Evolutionary conservation across 2,113 vertebrate species (phyloP), one percentile per base, ranked within the genome.

Genomic region (Holacanthus passer): DNA sequence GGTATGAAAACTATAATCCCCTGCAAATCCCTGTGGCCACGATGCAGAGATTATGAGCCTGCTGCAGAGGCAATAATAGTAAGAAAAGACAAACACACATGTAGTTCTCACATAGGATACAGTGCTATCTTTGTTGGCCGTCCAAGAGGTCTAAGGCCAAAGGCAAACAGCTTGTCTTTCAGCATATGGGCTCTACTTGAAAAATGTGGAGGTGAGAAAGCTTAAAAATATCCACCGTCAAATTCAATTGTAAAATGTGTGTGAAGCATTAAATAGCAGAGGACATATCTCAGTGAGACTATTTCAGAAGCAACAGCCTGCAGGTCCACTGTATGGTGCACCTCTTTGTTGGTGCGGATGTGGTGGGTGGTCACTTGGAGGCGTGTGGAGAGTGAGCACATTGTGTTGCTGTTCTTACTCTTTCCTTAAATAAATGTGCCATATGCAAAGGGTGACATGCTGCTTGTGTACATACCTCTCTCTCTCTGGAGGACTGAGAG

Each of bases 391-490:
- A 83, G 82, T 9, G 65, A 88, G 83, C 77, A 90, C 91, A 91
- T 93, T 92, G 89, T 87, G 86, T 81, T 92, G 90, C 92, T 81
- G 88, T 90, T 95, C 81, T 87, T 82, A 87, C 82, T 66, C 89
- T 89, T 93, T 91, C 92, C 89, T 86, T 87, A 94, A 94, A 95
- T 93, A 94, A 94, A 92, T 77, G 60, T 78, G 88, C 91, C 88
- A 90, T 80, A 89, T 89, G 88, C 80, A 85, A 65, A 80, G 62
- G 83, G 83, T 81, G 91, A 72, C 80, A 78, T 39, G 75, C 78
- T 84, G 88, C 27, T 66, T 78, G 82, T 86, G 62, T 52, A 84
- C 32, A 79, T 59, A 43, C 22, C 24, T 47, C 83, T 65, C 41
- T 65, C 41, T 63, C 52, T 71, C 39, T 77, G 72, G 35, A 31